Conservation (phyloP, 2,888 invertebrate species). For the Eupithecia vulgata region DNA sequence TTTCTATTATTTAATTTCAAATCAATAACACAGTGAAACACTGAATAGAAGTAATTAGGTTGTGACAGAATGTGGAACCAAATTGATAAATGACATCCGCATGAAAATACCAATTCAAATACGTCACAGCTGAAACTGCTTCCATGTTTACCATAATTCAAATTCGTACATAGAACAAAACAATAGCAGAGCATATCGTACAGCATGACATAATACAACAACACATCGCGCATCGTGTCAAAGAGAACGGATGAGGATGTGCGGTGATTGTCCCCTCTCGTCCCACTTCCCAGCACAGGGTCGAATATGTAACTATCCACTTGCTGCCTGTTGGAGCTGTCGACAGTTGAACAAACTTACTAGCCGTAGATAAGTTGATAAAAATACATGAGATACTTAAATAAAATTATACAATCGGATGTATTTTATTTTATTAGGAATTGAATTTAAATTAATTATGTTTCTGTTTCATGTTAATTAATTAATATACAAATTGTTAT, state of each 20-base stretch:
- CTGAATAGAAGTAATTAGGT: too few species aligned
- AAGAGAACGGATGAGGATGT: constrained; percentile 65
- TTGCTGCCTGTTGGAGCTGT: neutral
- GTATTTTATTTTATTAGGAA: neutral
- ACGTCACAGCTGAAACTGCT: neutral
- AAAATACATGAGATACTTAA: neutral
- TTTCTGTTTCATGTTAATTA: too few species aligned
- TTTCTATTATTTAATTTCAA: too few species aligned
- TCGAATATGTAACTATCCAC: constrained; percentile 25
- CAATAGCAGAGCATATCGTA: neutral
- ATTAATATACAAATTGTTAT: too few species aligned
- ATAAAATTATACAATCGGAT: neutral
- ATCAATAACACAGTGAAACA: too few species aligned
- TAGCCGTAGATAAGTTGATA: too few species aligned
- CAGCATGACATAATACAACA: neutral
- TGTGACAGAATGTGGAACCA: constrained; percentile 5
- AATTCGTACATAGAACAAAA: neutral
- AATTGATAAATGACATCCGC: neutral
- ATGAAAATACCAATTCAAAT: neutral
- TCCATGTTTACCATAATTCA: neutral
- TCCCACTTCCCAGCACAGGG: constrained; percentile 52
- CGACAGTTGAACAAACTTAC: neutral
- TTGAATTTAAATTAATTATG: too few species aligned
- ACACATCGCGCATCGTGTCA: neutral
- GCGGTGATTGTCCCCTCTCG: constrained; percentile 67